Conservation (phyloP, 2,797 vertebrate genomes). For the Takifugu rubripes region DNA sequence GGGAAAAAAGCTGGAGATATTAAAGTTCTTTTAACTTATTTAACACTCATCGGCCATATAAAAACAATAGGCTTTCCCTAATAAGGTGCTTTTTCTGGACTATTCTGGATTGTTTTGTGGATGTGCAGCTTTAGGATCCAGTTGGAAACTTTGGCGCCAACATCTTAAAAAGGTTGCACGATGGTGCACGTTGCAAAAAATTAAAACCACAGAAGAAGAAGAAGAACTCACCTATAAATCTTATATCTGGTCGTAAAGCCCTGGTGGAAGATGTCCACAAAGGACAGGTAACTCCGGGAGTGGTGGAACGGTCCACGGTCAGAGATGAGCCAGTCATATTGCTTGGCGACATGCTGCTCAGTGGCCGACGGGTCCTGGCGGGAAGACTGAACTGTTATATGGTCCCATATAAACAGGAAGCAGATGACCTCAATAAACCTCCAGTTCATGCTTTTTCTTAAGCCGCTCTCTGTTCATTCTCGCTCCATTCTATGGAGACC, state of each 20-base stretch:
- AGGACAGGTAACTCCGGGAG: slow-evolving; percentile 98
- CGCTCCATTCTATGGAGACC: slow-evolving; percentile 99
- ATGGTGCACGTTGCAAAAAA: too few species aligned
- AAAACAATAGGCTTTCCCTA: too few species aligned
- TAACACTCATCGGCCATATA: too few species aligned
- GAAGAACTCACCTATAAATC: slow-evolving; percentile 95
- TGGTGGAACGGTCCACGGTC: slow-evolving; percentile 99
- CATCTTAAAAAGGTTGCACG: too few species aligned
- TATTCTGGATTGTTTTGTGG: neutral
- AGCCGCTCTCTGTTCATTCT: slow-evolving; percentile 99
- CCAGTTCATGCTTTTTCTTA: slow-evolving; percentile 99
- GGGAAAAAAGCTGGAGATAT: too few species aligned
- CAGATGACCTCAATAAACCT: slow-evolving; percentile 99
- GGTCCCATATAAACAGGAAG: slow-evolving; percentile 99
- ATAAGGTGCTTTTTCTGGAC: neutral
- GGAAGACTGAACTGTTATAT: slow-evolving; percentile 97
- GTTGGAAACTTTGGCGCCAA: neutral
- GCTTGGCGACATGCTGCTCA: slow-evolving; percentile 99
- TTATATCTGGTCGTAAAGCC: slow-evolving; percentile 99
- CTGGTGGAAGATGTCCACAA: slow-evolving; percentile 99
- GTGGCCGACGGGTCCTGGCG: slow-evolving; percentile 90
- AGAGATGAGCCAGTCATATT: slow-evolving; percentile 99
- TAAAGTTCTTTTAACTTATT: too few species aligned
- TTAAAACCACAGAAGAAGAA: slow-evolving; percentile 13
- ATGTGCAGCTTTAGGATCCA: neutral